Percentiles rank a stretch among this genome's conserved stretches.
phyloP scores from a whole-genome alignment of 2,888 invertebrate species.

The Ligdia adustata region DNA sequence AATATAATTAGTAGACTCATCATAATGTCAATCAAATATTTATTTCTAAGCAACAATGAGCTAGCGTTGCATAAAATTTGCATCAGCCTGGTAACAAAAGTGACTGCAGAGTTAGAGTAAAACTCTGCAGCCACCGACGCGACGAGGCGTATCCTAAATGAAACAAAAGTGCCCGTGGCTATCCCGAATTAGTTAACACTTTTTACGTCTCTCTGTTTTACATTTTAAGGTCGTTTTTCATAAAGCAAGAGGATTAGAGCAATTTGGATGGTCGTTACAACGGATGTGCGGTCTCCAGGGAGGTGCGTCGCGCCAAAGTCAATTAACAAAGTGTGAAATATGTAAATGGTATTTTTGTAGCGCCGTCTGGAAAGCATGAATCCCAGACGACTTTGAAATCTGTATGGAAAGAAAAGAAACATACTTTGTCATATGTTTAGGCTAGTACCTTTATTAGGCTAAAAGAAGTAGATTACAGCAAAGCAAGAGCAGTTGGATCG shows the following conservation, averaged over 20 bases:
- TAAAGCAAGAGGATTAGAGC: conserved; percentile 20
- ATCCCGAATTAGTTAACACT: conserved; percentile 13
- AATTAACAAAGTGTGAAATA: conserved; percentile 68
- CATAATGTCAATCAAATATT: neutral
- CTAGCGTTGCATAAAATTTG: conserved; percentile 36
- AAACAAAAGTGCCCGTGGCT: conserved; percentile 48
- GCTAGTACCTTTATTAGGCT: neutral
- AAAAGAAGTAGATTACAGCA: neutral
- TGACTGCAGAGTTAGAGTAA: conserved; percentile 39
- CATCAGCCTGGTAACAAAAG: conserved; percentile 34
- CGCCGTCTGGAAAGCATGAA: conserved; percentile 9
- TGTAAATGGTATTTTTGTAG: conserved; percentile 51
- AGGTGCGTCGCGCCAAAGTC: conserved; percentile 52
- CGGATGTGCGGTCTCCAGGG: conserved; percentile 45
- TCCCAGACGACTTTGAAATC: no score
- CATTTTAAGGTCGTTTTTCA: conserved; percentile 7
- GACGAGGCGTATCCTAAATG: conserved; percentile 45
- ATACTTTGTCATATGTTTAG: no score
- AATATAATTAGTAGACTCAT: no score
- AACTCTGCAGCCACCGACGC: no score
- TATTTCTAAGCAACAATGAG: conserved; percentile 5
- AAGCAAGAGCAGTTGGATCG: no score
- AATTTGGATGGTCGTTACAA: conserved; percentile 43
- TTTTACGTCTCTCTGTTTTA: conserved; percentile 7
- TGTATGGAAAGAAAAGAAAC: no score